These are phyloP conservation scores for Xenus cinereus DNA, from an alignment of 2,113 vertebrate genomes.

Conservation along the genomic window DNA sequence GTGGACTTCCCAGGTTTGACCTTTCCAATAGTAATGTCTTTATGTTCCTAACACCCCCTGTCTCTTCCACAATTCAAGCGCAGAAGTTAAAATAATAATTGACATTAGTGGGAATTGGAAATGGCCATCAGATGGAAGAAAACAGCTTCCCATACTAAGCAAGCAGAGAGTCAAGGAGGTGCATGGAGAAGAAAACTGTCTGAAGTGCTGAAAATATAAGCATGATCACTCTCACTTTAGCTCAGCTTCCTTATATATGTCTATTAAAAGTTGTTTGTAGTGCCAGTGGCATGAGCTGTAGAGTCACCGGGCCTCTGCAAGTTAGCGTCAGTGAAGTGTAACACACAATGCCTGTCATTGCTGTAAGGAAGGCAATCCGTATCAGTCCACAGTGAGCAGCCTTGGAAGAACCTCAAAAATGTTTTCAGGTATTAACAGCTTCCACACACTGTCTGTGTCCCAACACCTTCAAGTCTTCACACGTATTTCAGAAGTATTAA, in stretches of 20 bases:
- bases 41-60: neutral
- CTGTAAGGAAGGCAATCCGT: neutral
- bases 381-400: neutral
- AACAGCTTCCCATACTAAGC: neutral
- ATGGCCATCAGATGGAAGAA: neutral
- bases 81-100: neutral
- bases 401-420: neutral
- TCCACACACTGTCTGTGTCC: neutral
- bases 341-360: neutral
- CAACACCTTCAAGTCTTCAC: neutral
- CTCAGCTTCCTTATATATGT: neutral
- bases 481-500: neutral
- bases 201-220: neutral
- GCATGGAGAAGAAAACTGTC: neutral
- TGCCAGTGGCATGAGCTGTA: neutral
- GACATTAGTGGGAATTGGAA: neutral
- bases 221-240: neutral
- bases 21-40: neutral
- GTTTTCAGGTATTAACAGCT: neutral
- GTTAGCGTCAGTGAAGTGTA: neutral
- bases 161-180: neutral
- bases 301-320: neutral
- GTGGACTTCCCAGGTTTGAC: neutral
- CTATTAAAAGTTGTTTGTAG: neutral
- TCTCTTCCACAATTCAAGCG: neutral